Evolutionary conservation across 2,113 vertebrate genomes (phyloP).

Genomic region (Scolopax mira): DNA sequence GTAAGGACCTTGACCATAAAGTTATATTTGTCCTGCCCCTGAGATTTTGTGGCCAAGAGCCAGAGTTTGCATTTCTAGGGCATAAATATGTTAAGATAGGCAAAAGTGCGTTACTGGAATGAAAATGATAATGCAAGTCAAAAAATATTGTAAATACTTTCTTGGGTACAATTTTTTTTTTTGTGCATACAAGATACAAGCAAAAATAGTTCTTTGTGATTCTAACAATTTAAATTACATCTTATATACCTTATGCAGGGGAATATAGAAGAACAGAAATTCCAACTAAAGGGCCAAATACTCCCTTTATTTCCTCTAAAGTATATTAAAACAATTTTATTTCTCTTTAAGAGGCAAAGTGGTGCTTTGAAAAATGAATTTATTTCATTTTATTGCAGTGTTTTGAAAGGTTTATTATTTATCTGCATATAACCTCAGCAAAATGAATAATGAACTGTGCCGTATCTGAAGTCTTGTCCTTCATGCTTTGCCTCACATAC

Average conservation of each 20-base stretch:
- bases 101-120: not conserved
- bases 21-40: not conserved
- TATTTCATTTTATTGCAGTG: slow-evolving; percentile 20
- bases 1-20: not conserved
- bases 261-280: not conserved
- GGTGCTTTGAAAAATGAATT: slow-evolving; percentile 33
- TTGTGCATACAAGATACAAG: not conserved
- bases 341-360: not conserved
- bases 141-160: not conserved
- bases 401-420: not conserved
- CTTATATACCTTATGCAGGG: not conserved
- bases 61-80: not conserved
- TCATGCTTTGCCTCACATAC: slow-evolving; percentile 43
- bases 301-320: not conserved
- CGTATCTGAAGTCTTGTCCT: not conserved
- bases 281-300: not conserved
- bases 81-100: not conserved
- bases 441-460: slow-evolving; percentile 36
- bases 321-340: not conserved
- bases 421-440: not conserved
- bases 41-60: not conserved
- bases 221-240: not conserved
- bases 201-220: not conserved
- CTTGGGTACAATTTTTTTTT: not conserved
- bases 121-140: not conserved